A percentile compares a stretch with the other conserved stretches of the same genome.
Evolutionary conservation across 2,888 invertebrate species (phyloP).

Genomic region (Ypsolopha sequella): DNA sequence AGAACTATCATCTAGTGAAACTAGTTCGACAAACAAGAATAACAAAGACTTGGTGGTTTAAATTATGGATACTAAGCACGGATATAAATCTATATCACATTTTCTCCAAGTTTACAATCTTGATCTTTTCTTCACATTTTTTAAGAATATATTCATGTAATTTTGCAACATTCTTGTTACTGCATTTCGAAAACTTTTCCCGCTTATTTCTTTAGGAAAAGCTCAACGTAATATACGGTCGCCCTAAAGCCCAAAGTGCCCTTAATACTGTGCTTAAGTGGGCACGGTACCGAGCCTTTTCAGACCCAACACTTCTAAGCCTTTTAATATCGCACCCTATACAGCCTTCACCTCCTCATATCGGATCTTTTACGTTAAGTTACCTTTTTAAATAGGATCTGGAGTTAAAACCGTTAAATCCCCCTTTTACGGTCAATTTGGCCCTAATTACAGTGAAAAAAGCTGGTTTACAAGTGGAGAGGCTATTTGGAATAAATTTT

Average conservation of each 20-base stretch:
- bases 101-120: no score
- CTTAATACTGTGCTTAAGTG: slow-evolving; percentile 68
- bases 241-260: slow-evolving; percentile 57
- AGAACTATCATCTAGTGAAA: no score
- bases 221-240: slow-evolving; percentile 53
- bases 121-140: no score
- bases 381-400: slow-evolving; percentile 50
- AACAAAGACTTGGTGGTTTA: no score
- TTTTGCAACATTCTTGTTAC: no score
- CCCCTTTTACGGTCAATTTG: slow-evolving; percentile 1
- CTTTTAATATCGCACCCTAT: slow-evolving; percentile 64
- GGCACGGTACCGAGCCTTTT: slow-evolving; percentile 63
- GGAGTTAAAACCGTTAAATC: slow-evolving; percentile 16
- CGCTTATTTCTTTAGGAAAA: slow-evolving; percentile 18
- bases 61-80: no score
- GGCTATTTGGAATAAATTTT: no score
- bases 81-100: no score
- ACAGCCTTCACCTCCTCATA: slow-evolving; percentile 32
- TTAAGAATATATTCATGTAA: no score
- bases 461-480: neutral
- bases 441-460: slow-evolving; percentile 1
- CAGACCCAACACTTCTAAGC: slow-evolving; percentile 64
- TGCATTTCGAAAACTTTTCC: neutral
- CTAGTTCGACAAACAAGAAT: no score
- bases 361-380: slow-evolving; percentile 39